Base-by-base conservation (phyloP, 2,113 vertebrate genomes). In the Thunnus thynnus region DNA sequence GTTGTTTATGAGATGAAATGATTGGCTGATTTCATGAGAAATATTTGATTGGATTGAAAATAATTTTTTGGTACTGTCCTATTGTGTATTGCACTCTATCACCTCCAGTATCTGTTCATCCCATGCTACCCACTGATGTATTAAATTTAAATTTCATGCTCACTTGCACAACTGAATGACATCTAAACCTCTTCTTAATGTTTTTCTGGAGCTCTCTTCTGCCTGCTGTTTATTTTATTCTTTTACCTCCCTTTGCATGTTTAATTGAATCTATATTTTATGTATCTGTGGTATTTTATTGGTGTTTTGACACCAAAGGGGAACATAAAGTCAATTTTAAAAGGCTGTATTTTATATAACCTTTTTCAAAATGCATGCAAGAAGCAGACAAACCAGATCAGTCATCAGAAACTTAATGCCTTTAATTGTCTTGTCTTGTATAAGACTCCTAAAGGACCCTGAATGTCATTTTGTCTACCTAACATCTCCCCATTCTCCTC, bases 141-240 rank as follows among this genome's bases (percentile, higher is more conserved):
- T 69, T 27, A 75, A 44, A 76, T 72, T 68, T 20, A 61, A 78
- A 85, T 83, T 77, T 81, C 73, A 80, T n/a, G 76, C 72, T 76
- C 41, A 25, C 62, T 67, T 46, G 48, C 67, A 66, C 41, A 51
- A 61, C 52, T 73, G 41, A 83, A 56, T 47, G 51, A 52, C 64
- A 65, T 10, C 57, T 30, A 25, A 32, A 71, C 18, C 16, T 58
- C 36, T 27, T 70, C 55, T 66, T 76, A 18, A 4, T 22, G n/a
- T 63, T 63, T 30, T 41, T 3, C 32, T 36, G 25, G 20, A 70
- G 6, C 27, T 56, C 60, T 47, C 3, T 46, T 27, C 22, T 41
- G 36, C 36, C 36, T 41, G 27, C 36, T 41, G 7, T 9, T 9
- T 41, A 41, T 41, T 41, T 30, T 30, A 4, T 30, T 30, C 4